These are phyloP conservation scores for Metellina segmentata DNA, from an alignment of 2,888 invertebrate genomes.

Conservation along the genomic window DNA sequence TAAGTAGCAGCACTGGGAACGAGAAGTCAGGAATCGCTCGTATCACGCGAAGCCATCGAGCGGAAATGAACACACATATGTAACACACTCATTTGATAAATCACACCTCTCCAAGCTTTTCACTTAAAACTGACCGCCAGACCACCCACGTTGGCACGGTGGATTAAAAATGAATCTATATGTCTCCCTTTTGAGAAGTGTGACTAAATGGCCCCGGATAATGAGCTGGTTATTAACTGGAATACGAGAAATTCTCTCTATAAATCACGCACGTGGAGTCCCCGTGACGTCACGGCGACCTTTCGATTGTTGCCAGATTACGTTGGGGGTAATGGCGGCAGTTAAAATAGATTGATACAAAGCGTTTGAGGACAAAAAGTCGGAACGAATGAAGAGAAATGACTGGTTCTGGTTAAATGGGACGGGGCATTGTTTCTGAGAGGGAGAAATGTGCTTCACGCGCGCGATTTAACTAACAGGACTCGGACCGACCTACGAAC, in stretches of 20 bases:
- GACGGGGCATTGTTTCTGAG: conserved; percentile 51
- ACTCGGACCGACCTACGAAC: neutral
- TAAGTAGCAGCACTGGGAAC: no score
- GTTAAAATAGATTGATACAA: conserved; percentile 49
- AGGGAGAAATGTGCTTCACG: neutral
- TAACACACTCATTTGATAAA: conserved; percentile 55
- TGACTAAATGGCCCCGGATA: conserved; percentile 65
- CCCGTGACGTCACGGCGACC: conserved; percentile 51
- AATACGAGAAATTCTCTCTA: conserved; percentile 49
- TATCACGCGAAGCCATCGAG: neutral
- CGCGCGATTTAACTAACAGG: neutral
- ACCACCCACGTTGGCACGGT: conserved; percentile 61
- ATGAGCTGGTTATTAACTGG: conserved; percentile 72
- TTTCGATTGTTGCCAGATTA: conserved; percentile 55
- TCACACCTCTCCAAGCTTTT: conserved; percentile 12
- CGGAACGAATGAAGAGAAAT: conserved; percentile 72
- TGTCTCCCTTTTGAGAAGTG: conserved; percentile 66
- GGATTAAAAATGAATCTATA: conserved; percentile 59
- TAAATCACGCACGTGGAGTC: conserved; percentile 65
- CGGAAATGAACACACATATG: conserved; percentile 18
- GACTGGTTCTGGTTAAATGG: conserved; percentile 31
- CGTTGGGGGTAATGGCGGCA: conserved; percentile 55
- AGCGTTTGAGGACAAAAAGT: conserved; percentile 30
- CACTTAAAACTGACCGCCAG: conserved; percentile 25
- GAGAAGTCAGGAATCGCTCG: neutral